Percentiles rank a stretch among this genome's conserved stretches.
Evolutionary conservation across 2,888 invertebrate species (phyloP).

Genomic region (Allygus modestus): DNA sequence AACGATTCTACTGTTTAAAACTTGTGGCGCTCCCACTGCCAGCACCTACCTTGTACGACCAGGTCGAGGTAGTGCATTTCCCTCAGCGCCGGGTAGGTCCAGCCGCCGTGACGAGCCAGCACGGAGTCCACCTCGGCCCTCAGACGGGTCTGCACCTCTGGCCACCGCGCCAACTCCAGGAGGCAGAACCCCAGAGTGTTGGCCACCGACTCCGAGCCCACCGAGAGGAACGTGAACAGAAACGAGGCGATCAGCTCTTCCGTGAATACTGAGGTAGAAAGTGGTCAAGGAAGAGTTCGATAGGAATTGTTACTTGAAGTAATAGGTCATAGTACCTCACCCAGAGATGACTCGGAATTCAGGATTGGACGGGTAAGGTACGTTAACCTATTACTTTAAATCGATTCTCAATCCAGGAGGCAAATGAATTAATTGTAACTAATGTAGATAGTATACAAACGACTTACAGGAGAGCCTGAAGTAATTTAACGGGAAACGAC

Average conservation of each 20-base stretch:
- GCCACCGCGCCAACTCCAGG: neutral
- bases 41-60: slow-evolving; percentile 28
- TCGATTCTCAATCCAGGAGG: too few relatives aligned
- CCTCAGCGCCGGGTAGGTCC: slow-evolving; percentile 6
- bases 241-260: neutral
- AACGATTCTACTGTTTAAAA: too few relatives aligned
- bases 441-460: too few relatives aligned
- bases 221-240: neutral
- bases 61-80: slow-evolving; percentile 19
- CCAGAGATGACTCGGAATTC: too few relatives aligned
- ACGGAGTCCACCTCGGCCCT: neutral
- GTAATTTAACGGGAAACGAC: too few relatives aligned
- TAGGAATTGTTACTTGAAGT: too few relatives aligned
- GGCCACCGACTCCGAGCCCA: neutral
- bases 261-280: neutral
- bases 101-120: neutral
- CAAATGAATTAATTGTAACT: too few relatives aligned
- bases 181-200: neutral
- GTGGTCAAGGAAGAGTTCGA: neutral
- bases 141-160: neutral
- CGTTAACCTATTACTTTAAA: too few relatives aligned
- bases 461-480: too few relatives aligned
- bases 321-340: too few relatives aligned
- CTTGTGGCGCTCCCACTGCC: too few relatives aligned
- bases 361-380: too few relatives aligned